Conservation (phyloP, 2,113 vertebrate genomes). For the Mustelus asterias region DNA sequence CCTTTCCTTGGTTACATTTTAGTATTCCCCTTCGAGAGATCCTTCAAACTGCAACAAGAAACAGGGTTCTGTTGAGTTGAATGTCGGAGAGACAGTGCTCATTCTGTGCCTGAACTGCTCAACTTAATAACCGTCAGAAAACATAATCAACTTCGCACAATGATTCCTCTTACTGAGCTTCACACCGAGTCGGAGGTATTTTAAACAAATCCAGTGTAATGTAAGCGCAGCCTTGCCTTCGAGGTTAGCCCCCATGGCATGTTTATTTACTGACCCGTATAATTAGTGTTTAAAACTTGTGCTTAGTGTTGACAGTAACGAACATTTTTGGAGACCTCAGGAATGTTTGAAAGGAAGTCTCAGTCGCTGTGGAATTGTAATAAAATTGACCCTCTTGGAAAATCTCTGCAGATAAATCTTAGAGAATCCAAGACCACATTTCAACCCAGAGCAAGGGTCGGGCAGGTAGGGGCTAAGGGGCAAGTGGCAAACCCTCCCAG, state of each 20-base stretch:
- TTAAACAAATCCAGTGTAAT: neutral
- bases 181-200: neutral
- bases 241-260: neutral
- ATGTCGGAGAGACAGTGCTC: neutral
- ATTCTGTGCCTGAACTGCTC: neutral
- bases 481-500: neutral
- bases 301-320: neutral
- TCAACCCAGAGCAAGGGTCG: neutral
- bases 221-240: neutral
- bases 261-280: neutral
- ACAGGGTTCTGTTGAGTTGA: neutral
- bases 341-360: slow-evolving; percentile 31
- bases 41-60: neutral
- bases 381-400: neutral
- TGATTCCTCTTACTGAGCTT: neutral
- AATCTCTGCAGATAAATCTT: neutral
- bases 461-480: neutral
- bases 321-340: slow-evolving; percentile 18
- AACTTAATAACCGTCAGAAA: neutral
- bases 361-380: neutral
- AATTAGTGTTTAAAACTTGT: neutral
- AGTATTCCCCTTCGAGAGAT: neutral
- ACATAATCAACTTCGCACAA: neutral
- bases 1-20: neutral
- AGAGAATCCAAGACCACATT: neutral